Evolutionary conservation across 2,888 invertebrate species (phyloP), one percentile per base, ranked within the genome.

Genomic region (Archips crataeganus): DNA sequence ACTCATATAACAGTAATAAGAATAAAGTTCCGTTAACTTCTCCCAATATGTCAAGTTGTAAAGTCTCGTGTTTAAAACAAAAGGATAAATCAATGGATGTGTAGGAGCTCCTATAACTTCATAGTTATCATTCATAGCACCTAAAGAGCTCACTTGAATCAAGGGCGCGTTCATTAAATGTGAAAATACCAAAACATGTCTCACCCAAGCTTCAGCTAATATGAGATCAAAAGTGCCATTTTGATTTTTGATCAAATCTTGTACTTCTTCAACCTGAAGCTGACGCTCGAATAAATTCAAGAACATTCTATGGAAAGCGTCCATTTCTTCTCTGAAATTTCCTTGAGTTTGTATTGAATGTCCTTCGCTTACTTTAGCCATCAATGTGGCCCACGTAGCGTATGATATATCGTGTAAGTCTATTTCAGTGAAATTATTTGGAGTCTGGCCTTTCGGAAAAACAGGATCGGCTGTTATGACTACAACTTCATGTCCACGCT

Each of bases 1-100:
- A 81, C 92, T 87, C 0, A 85, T 79, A 77, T 94, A 67, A 94
- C 87, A 9, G 84, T 11, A 82, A 87, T 80, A 51, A 54, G 23
- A 15, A 15, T 62, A n/a, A 15, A 39, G 15, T 42, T 45, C 39
- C 0, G 3, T 45, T 3, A 62, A 3, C 42, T 84, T 3, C 81
- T 78, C n/a, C 76, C 74, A 23, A 85, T 73, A n/a, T 85, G 81
- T 5, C 54, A 65, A 0, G 84, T 34, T 4, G 75, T 51, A 11
- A 82, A 79, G 1, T 69, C 61, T 59, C 75, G 71, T 57, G 13
- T 9, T 6, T 78, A 77, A 42, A 76, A 76, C 15, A 3, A 39
- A 45, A 45, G 54, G 59, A 42, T 77, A 62, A 1, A 82, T 23
- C 6, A 80, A 57, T 2, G 79, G 79, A 73, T 83, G 81, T n/a